A percentile compares a stretch with the other conserved stretches of the same genome.
Evolutionary conservation across 2,113 vertebrate species (phyloP).

Genomic region (Sciurus niger): DNA sequence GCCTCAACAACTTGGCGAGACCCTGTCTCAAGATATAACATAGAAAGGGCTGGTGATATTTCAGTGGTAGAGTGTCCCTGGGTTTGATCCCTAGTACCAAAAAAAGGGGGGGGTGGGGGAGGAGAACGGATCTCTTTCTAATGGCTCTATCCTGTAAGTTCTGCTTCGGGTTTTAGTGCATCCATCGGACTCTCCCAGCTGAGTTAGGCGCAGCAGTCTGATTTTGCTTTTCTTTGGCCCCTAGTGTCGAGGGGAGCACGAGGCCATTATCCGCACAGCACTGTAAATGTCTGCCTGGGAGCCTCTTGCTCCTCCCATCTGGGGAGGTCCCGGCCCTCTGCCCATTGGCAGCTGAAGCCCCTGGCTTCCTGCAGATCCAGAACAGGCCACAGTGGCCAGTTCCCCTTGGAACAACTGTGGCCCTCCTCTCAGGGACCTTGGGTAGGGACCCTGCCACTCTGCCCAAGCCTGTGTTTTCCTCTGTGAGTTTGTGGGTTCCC

Average conservation of each 20-base stretch:
- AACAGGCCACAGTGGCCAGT: background rate
- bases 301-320: background rate
- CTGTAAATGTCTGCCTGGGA: too few species aligned
- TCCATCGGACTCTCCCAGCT: background rate
- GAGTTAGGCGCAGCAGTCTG: background rate
- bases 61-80: too few species aligned
- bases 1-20: too few species aligned
- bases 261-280: too few species aligned
- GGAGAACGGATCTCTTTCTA: background rate
- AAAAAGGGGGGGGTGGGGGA: too few species aligned
- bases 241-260: too few species aligned
- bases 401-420: background rate
- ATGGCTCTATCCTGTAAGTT: background rate
- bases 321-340: background rate
- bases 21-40: too few species aligned
- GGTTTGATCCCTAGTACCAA: too few species aligned
- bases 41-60: too few species aligned
- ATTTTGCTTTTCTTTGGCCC: background rate
- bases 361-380: background rate
- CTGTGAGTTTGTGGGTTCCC: slow-evolving; percentile 31
- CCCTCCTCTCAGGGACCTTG: background rate
- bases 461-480: background rate
- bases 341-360: background rate
- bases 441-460: background rate
- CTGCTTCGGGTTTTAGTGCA: background rate